Base-by-base conservation (phyloP, 1,140 invertebrate genomes). In the Philopotamus ludificatus region DNA sequence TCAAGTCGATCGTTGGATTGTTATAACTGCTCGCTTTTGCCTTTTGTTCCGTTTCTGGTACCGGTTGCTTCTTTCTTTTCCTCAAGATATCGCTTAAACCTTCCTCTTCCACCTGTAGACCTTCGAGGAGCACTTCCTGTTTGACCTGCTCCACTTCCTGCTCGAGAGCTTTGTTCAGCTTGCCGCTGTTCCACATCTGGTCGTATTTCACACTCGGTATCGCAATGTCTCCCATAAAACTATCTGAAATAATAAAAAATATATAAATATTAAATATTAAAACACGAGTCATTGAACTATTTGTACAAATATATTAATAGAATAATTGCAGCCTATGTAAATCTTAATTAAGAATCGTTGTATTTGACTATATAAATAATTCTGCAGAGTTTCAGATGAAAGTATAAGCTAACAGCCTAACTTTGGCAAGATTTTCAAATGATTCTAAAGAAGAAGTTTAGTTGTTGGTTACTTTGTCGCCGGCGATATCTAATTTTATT, bases 171-270 rank as follows among this genome's bases (percentile, higher is more conserved):
- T 86, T 84, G 76, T 88, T 88, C 62, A 85, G 81, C 70, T 82
- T 80, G 44, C 81, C 79, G 54, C 78, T 77, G 68, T 77, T 82
- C 78, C 75, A 78, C 70, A 81, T 77, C 1, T 76, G 79, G 50
- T 85, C 79, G 65, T 84, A 84, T 65, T 85, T 79, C 21, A 82
- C 76, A 53, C 89, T 85, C 21, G 89, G 84, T 65, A 94, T 77
- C 0, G 91, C 90, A 45, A 94, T 92, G 72, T 94, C 91, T 2
- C 90, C 90, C 75, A 87, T 80, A 71, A 91, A 93, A 15, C 84
- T 87, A 70, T 82, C 91, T 93, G 81, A 34, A 81, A 81, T 71
- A 41, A 68, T 23, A 41, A 0, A 60, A 58, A 45, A 28, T 12
- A 28, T 28, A 55, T 15, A 44, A 44, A 44, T n/a, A n/a, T n/a